phyloP scores from a whole-genome alignment of 2,113 vertebrate species.

The Dipodomys stephensi region DNA sequence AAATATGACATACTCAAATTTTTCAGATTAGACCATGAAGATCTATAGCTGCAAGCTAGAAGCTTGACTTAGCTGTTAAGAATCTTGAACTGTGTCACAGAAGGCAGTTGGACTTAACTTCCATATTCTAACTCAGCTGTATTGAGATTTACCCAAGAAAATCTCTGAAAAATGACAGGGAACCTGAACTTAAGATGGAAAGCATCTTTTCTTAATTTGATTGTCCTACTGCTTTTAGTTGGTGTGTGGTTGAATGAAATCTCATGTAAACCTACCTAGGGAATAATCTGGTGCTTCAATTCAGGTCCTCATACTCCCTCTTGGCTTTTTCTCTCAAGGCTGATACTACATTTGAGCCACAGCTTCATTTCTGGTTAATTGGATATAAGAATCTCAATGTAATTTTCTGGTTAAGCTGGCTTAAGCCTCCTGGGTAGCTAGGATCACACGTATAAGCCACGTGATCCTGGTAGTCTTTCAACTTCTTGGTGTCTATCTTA shows the following conservation, averaged over 20 bases:
- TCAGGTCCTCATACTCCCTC: no score
- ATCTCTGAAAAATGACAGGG: not conserved
- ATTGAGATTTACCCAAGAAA: not conserved
- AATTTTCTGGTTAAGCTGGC: no score
- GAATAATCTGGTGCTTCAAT: not conserved
- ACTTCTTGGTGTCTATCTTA: not conserved
- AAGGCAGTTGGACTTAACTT: not conserved
- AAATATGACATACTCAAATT: not conserved
- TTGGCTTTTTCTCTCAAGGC: no score
- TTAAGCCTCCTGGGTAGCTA: no score
- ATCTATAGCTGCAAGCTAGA: not conserved
- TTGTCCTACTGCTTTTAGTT: conserved; percentile 31
- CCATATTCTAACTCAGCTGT: not conserved
- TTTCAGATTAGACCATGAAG: not conserved
- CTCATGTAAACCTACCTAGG: not conserved
- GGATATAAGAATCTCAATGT: no score
- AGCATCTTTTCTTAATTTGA: not conserved
- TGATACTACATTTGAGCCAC: no score
- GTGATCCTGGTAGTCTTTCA: not conserved
- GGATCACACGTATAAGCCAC: no score
- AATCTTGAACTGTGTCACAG: not conserved
- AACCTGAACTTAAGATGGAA: not conserved
- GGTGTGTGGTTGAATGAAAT: not conserved
- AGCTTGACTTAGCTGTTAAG: not conserved
- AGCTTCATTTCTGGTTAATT: no score